Evolutionary conservation across 2,888 invertebrate species (phyloP).

Genomic region (Seladonia tumulorum): DNA sequence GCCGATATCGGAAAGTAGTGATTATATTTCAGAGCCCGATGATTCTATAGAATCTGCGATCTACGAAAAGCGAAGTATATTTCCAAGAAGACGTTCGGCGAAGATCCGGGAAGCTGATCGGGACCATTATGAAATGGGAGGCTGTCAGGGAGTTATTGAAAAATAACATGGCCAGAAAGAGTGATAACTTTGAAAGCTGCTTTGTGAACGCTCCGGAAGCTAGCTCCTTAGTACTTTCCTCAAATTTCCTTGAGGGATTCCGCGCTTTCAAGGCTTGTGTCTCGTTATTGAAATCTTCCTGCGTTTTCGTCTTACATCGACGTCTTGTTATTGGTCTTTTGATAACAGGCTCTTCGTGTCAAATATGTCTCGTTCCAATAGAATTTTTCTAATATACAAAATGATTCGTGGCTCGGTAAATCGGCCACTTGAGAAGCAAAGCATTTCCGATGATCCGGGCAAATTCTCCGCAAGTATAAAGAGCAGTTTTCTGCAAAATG

Average conservation of each 20-base stretch:
- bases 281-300: conserved; percentile 39
- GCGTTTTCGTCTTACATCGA: not conserved
- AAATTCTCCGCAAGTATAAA: too few relatives aligned
- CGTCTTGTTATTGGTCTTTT: conserved; percentile 3
- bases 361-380: too few relatives aligned
- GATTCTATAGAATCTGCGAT: not conserved
- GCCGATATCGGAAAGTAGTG: not conserved
- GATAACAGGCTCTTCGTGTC: not conserved
- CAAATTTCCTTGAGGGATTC: conserved; percentile 21
- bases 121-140: not conserved
- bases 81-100: not conserved
- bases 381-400: too few relatives aligned
- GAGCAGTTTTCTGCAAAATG: too few relatives aligned
- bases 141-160: conserved; percentile 15
- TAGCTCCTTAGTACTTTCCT: conserved; percentile 9
- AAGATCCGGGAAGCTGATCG: not conserved
- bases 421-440: too few relatives aligned
- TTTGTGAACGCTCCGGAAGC: conserved; percentile 10
- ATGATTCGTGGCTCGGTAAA: too few relatives aligned
- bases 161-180: conserved; percentile 12
- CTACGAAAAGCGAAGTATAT: conserved; percentile 5
- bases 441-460: too few relatives aligned
- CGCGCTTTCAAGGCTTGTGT: not conserved
- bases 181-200: conserved; percentile 26
- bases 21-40: not conserved